Percentiles rank a stretch among this genome's conserved stretches.
phyloP scores from a whole-genome alignment of 2,113 vertebrate species.

The Tragelaphus imberbis region DNA sequence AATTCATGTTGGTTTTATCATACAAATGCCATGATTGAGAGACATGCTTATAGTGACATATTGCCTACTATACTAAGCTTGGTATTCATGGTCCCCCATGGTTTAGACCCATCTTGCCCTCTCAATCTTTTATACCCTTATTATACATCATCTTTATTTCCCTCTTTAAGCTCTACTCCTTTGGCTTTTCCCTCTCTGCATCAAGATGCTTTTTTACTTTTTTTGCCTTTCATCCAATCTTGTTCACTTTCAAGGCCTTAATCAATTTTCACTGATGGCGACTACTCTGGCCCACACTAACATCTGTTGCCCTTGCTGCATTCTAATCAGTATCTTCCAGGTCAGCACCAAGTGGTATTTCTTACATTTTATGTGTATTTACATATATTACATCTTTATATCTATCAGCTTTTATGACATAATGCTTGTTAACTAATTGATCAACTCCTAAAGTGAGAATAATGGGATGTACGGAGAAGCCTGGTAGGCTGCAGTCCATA shows the following conservation, averaged over 20 bases:
- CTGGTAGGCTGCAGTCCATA: too few species aligned
- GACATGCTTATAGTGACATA: not conserved
- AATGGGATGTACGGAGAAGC: not conserved
- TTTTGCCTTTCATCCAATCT: not conserved
- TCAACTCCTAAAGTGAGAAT: slow-evolving; percentile 12
- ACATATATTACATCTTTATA: slow-evolving; percentile 21
- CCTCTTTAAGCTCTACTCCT: not conserved
- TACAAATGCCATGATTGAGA: not conserved
- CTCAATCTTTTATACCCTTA: not conserved
- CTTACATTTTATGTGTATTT: slow-evolving; percentile 31
- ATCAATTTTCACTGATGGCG: not conserved
- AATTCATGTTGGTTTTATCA: slow-evolving; percentile 32
- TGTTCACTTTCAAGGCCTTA: slow-evolving; percentile 8
- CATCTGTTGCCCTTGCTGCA: not conserved
- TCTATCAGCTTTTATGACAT: not conserved
- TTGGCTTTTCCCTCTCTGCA: not conserved
- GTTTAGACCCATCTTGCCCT: not conserved
- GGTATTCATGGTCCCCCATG: not conserved
- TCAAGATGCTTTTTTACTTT: slow-evolving; percentile 14
- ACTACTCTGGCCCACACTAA: not conserved
- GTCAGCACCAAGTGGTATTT: not conserved
- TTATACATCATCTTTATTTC: not conserved
- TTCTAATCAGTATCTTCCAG: slow-evolving; percentile 10
- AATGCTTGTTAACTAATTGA: slow-evolving; percentile 19
- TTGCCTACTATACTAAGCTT: not conserved